Conservation (phyloP, 2,113 vertebrate species). For the Sakesphorus luctuosus region DNA sequence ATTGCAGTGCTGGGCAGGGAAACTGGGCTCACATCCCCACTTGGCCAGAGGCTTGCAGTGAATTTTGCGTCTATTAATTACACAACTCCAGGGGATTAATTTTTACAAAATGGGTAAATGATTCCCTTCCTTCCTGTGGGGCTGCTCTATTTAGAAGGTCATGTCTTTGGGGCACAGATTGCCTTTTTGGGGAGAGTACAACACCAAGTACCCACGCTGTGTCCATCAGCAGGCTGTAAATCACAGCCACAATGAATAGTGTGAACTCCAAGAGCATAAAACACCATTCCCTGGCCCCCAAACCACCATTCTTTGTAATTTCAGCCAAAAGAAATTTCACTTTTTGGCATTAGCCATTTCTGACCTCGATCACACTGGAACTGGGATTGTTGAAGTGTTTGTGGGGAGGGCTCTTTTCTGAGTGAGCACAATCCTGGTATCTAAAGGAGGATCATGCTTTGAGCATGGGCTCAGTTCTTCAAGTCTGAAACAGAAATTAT, state of each 20-base stretch:
- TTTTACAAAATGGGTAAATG: not conserved
- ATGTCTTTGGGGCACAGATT: not conserved
- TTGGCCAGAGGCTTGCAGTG: not conserved
- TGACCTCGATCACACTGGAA: rapidly evolving
- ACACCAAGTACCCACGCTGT: not conserved
- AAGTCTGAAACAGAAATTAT: not conserved
- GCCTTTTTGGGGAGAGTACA: not conserved
- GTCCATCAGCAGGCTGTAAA: not conserved
- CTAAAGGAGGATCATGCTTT: not conserved
- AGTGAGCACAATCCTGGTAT: rapidly evolving
- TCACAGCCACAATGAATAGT: not conserved
- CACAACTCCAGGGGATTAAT: not conserved
- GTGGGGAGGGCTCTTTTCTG: not conserved
- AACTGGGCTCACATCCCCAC: not conserved
- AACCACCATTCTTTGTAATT: not conserved
- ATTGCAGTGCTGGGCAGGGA: not conserved
- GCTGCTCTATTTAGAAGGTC: not conserved
- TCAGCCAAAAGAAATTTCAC: not conserved
- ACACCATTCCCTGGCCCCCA: not conserved
- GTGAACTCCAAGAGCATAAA: not conserved
- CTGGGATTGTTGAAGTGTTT: not conserved
- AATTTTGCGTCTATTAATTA: not conserved
- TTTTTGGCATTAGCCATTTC: not conserved
- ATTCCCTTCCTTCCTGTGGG: not conserved
- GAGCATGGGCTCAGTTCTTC: not conserved